Conservation (phyloP, 2,113 vertebrate species). For the Nesoenas mayeri region DNA sequence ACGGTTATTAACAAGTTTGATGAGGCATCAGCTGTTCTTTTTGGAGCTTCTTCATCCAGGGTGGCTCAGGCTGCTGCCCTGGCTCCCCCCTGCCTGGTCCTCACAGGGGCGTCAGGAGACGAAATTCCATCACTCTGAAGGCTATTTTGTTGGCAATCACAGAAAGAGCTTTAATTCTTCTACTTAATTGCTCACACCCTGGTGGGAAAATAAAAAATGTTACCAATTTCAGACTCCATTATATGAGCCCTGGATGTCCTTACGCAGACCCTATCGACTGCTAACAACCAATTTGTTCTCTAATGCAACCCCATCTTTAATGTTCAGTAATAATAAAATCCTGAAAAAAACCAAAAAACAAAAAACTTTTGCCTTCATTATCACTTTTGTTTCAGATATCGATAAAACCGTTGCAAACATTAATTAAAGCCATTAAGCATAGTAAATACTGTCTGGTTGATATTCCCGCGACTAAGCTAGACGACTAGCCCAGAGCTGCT, state of each 20-base stretch:
- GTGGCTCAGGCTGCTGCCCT: background rate
- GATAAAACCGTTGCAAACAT: background rate
- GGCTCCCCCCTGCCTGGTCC: background rate
- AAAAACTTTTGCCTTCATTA: background rate
- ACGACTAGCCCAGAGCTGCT: background rate
- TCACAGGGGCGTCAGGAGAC: background rate
- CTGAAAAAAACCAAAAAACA: background rate
- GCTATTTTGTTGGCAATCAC: background rate
- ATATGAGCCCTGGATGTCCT: background rate
- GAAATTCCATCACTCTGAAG: background rate
- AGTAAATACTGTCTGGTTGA: background rate
- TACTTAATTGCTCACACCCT: background rate
- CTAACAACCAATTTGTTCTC: background rate
- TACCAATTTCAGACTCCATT: background rate
- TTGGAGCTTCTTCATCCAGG: rapidly evolving
- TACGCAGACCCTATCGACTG: rapidly evolving
- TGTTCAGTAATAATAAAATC: background rate
- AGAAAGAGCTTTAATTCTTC: background rate
- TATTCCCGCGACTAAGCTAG: too few species aligned
- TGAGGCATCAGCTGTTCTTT: background rate
- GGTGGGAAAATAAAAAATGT: background rate
- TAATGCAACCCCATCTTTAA: background rate
- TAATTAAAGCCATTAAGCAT: background rate
- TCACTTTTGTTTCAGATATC: background rate
- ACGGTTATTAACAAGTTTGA: rapidly evolving